A percentile compares a stretch with the other conserved stretches of the same genome.
phyloP scores from a whole-genome alignment of 2,113 vertebrate genomes.

The Ophiodon elongatus region DNA sequence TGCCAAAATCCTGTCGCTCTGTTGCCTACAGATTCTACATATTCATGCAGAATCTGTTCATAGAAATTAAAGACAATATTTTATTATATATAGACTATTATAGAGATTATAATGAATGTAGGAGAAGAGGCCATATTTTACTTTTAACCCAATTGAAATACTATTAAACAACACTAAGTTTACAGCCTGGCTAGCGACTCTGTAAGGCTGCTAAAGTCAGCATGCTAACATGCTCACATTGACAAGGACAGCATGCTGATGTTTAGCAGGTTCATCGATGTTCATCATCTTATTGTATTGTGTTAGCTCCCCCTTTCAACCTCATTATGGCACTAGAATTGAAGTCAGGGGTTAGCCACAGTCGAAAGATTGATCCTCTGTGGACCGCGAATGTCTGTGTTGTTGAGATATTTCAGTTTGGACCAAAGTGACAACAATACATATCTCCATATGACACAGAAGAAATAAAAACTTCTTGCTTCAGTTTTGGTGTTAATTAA shows the following conservation, averaged over 20 bases:
- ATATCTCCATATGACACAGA: background rate
- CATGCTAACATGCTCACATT: background rate
- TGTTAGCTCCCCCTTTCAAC: background rate
- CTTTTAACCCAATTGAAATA: background rate
- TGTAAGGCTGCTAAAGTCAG: background rate
- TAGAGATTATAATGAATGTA: background rate
- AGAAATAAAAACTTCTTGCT: background rate
- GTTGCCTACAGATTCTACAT: background rate
- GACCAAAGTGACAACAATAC: background rate
- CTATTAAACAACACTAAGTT: background rate
- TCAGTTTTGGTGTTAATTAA: background rate
- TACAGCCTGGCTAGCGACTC: background rate
- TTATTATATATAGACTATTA: background rate
- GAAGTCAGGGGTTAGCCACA: background rate
- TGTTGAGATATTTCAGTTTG: conserved; percentile 5
- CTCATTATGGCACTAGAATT: background rate
- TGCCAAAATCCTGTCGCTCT: background rate
- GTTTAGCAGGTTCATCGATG: background rate
- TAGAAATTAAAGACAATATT: background rate
- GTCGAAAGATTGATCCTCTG: background rate
- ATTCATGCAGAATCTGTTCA: too few relatives aligned
- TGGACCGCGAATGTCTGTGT: background rate
- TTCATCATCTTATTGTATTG: background rate
- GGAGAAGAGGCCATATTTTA: background rate
- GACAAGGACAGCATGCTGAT: background rate